Conservation (phyloP, 2,797 vertebrate genomes). For the Glossophaga mutica region DNA sequence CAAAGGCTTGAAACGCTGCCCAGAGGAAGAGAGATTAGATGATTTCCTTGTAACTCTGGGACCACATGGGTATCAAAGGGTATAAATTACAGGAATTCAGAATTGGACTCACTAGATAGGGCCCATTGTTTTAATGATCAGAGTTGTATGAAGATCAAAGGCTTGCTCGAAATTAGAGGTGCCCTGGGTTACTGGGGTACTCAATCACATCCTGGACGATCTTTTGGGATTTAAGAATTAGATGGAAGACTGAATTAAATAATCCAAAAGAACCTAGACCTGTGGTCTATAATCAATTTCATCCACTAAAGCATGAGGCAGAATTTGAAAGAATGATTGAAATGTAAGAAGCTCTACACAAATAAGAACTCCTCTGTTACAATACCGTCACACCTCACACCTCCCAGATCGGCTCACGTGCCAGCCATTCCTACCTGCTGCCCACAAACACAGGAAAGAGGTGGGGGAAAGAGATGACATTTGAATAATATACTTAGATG, state of each 20-base stretch:
- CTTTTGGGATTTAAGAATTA: constrained; percentile 21
- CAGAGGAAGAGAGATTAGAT: constrained; percentile 36
- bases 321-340: not conserved
- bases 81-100: constrained; percentile 32
- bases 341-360: not conserved
- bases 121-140: not conserved
- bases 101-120: not conserved
- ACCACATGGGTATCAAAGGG: constrained; percentile 32
- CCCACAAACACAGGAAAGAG: not conserved
- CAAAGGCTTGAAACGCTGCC: constrained; percentile 61
- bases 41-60: constrained; percentile 28
- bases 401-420: not conserved
- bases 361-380: not conserved
- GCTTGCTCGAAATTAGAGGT: not conserved
- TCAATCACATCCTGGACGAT: not conserved
- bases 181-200: not conserved
- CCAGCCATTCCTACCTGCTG: not conserved
- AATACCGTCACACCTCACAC: not conserved
- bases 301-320: not conserved
- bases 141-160: constrained; percentile 45
- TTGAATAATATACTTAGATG: not conserved
- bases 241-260: not conserved
- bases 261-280: not conserved
- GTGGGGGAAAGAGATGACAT: not conserved
- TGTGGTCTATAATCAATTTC: not conserved